A percentile compares a stretch with the other conserved stretches of the same genome.
Conservation (phyloP, 2,113 vertebrate species). For the Cathartes aura region DNA sequence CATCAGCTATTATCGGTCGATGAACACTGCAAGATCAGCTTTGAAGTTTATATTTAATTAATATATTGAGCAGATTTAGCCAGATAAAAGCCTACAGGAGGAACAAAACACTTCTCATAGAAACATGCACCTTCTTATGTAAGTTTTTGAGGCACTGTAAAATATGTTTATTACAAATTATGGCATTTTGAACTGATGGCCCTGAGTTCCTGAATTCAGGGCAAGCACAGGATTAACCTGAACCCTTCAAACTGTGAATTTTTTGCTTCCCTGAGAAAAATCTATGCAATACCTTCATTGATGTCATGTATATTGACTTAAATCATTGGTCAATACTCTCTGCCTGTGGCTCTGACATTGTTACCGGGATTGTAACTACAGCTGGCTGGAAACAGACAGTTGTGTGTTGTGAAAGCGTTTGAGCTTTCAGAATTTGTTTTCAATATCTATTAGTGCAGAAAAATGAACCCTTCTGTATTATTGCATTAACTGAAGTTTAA, state of each 20-base stretch:
- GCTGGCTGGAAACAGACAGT: neutral
- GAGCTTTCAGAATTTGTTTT: neutral
- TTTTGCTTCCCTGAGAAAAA: conserved; percentile 16
- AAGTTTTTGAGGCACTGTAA: neutral
- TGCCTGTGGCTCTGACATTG: conserved; percentile 41
- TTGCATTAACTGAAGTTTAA: neutral
- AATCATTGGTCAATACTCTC: conserved; percentile 20
- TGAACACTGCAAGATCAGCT: conserved; percentile 25
- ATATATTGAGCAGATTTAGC: conserved; percentile 29
- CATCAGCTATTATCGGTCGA: neutral
- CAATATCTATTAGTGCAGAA: neutral
- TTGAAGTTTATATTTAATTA: conserved; percentile 55
- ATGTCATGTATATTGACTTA: conserved; percentile 17
- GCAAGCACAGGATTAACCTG: neutral
- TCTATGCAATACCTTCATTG: conserved; percentile 7
- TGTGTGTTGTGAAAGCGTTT: neutral
- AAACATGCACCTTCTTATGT: neutral
- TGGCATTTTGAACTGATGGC: neutral
- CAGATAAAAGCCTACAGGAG: conserved; percentile 21
- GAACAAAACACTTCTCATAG: neutral
- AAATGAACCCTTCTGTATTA: neutral
- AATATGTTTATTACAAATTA: neutral
- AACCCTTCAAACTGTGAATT: neutral
- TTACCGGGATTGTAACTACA: neutral
- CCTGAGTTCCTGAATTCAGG: neutral